Evolutionary conservation across 2,888 invertebrate species (phyloP).

Genomic region (Phoenoteleia sp.): DNA sequence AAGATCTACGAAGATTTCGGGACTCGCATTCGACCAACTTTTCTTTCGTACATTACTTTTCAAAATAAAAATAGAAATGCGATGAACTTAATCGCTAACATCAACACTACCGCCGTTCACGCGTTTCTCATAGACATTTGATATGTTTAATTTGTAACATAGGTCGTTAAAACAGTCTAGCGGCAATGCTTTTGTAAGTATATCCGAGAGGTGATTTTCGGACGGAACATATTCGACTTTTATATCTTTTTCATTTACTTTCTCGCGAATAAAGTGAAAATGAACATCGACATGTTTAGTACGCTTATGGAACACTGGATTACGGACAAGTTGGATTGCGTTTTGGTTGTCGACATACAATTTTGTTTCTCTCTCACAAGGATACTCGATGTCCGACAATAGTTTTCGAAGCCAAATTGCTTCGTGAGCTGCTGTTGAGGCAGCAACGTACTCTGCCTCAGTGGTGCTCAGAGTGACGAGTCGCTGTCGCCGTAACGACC

Average conservation of each 20-base stretch:
- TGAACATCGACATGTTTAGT: slow-evolving; percentile 48
- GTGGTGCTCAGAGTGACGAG: slow-evolving; percentile 34
- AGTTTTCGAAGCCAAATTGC: slow-evolving; percentile 27
- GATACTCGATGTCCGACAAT: slow-evolving; percentile 15
- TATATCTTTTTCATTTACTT: slow-evolving; percentile 7
- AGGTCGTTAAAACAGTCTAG: slow-evolving; percentile 38
- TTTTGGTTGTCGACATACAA: slow-evolving; percentile 54
- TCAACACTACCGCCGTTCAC: slow-evolving; percentile 60
- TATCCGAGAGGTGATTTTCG: slow-evolving; percentile 35
- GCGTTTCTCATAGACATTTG: slow-evolving; percentile 34
- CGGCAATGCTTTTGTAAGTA: slow-evolving; percentile 33
- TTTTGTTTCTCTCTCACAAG: slow-evolving; percentile 4
- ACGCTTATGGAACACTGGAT: slow-evolving; percentile 45
- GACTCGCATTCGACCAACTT: neutral
- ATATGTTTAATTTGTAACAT: slow-evolving; percentile 45
- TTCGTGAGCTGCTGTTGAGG: slow-evolving; percentile 22
- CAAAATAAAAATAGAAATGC: slow-evolving; percentile 22
- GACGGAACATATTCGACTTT: slow-evolving; percentile 31
- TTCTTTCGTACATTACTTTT: no score
- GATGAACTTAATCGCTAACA: slow-evolving; percentile 15
- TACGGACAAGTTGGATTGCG: slow-evolving; percentile 31
- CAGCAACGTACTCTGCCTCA: slow-evolving; percentile 17
- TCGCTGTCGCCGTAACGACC: slow-evolving; percentile 59
- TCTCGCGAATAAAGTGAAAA: slow-evolving; percentile 48
- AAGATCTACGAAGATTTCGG: neutral